Conservation (phyloP, 2,888 invertebrate species). For the Ophioninae sp. region DNA sequence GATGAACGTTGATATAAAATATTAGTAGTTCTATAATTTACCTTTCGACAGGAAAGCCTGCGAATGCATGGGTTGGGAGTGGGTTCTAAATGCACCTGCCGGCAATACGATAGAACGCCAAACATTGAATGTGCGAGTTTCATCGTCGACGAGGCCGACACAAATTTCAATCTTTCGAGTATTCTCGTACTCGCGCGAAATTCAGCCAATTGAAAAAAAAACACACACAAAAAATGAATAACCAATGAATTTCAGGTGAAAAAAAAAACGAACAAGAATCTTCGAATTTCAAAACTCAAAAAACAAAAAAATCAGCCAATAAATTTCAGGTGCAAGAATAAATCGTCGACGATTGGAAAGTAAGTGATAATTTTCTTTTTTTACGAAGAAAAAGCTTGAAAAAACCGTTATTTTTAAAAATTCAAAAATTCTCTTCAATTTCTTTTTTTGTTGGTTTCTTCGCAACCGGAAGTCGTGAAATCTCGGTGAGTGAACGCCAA, state of each 20-base stretch:
- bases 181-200: not conserved
- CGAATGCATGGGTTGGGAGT: conserved; percentile 81
- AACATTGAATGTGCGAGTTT: conserved; percentile 66
- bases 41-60: conserved; percentile 84
- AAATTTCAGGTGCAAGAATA: no score
- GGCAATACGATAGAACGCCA: conserved; percentile 79
- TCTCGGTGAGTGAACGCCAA: conserved; percentile 32
- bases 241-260: not conserved
- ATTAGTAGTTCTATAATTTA: conserved; percentile 80
- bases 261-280: not conserved
- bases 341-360: not conserved
- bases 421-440: not conserved
- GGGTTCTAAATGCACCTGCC: conserved; percentile 80
- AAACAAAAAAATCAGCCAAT: not conserved
- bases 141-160: not conserved
- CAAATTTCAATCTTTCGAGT: conserved; percentile 15
- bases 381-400: not conserved
- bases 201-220: not conserved
- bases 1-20: conserved; percentile 59
- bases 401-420: not conserved
- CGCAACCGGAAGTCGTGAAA: not conserved
- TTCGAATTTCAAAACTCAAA: no score
- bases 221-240: not conserved
- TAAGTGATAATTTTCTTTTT: not conserved
- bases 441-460: not conserved